Evolutionary conservation across 2,888 invertebrate species (phyloP), one percentile per base, ranked within the genome.

Genomic region (Campaea margaritaria): DNA sequence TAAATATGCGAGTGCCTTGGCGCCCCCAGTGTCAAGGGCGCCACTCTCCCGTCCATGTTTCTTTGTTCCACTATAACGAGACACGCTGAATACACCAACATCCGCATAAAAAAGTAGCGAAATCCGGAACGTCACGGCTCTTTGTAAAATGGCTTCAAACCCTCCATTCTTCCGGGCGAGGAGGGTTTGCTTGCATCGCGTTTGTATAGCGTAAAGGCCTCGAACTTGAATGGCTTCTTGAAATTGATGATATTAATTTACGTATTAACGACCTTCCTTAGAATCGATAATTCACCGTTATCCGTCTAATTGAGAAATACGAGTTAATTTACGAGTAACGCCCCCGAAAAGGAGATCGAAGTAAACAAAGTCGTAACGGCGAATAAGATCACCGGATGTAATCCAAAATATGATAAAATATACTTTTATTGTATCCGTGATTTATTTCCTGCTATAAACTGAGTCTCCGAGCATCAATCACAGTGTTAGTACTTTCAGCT

Each of bases 21-120:
- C 76, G 74, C 73, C 73, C 75, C 65, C 81, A 84, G 81, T 85
- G 87, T 86, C 89, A 90, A 89, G 89, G 87, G 76, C 87, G 80
- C 72, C 78, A 73, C 77, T 78, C 72, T 72, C 78, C 74, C 68
- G 70, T 64, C 71, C 72, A 57, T 69, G 68, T 65, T 70, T 63
- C 62, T 62, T 69, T 72, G 68, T 62, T 61, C 81, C 79, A 78
- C 64, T 69, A 59, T 76, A 76, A 68, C 65, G 62, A 70, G 82
- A 78, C 53, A 79, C 69, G 65, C 72, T 67, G 52, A 66, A 69
- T 72, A 72, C 66, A 68, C 64, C 58, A 58, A 58, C 65, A 68
- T 63, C 56, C 62, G 51, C 63, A 50, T 46, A 46, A 50, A 67
- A 59, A 50, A 15, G 8, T 16, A 62, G 50, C 45, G 54, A 65